Percentiles rank a stretch among this genome's conserved stretches.
These are phyloP conservation scores for Falco peregrinus DNA, from an alignment of 2,797 vertebrate genomes.

Conservation along the genomic window DNA sequence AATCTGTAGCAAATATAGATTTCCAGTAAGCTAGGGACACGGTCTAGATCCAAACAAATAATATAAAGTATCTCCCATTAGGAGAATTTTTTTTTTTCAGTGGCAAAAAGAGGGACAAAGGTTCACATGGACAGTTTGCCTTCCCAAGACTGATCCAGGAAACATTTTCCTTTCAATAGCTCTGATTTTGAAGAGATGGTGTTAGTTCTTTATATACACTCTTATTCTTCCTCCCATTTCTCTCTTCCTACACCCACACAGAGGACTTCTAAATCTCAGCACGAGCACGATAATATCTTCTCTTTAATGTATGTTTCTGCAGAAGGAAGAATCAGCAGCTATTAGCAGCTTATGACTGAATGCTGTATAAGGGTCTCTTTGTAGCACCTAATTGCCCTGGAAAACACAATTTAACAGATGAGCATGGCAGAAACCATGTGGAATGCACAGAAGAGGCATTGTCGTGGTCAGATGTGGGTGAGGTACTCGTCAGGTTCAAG, in stretches of 20 bases:
- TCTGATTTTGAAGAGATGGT: background rate
- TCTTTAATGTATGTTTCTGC: constrained; percentile 4
- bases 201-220: background rate
- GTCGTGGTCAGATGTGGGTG: fast-evolving
- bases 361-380: background rate
- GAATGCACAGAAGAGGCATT: background rate
- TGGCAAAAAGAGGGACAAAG: background rate
- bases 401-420: background rate
- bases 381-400: background rate
- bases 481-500: background rate
- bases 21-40: background rate
- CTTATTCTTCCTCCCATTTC: background rate
- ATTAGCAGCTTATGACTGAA: constrained; percentile 5
- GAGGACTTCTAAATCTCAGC: constrained; percentile 40
- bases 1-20: constrained; percentile 13
- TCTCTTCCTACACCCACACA: background rate
- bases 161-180: background rate
- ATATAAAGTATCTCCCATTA: background rate
- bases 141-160: background rate
- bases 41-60: background rate
- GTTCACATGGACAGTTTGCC: background rate
- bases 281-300: background rate
- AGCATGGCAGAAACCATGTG: background rate
- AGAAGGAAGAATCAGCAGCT: background rate
- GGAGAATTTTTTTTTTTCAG: background rate